phyloP scores from a whole-genome alignment of 2,797 vertebrate genomes.

The Crenichthys baileyi region DNA sequence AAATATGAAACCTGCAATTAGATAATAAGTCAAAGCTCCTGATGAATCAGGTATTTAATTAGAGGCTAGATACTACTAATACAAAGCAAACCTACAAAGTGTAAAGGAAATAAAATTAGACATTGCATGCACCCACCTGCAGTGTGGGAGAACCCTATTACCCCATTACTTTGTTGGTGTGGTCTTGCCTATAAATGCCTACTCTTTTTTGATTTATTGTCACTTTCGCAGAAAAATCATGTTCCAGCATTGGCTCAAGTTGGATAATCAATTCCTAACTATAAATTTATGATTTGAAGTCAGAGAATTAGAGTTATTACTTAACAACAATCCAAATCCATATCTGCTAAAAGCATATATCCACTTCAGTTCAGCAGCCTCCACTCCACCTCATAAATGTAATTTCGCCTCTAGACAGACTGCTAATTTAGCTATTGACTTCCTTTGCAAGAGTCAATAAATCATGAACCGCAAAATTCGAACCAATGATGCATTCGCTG shows the following conservation, averaged over 20 bases:
- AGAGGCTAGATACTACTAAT: conserved; percentile 52
- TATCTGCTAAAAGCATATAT: conserved; percentile 34
- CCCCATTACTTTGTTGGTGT: conserved; percentile 21
- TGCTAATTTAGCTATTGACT: conserved; percentile 80
- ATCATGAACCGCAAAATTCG: conserved; percentile 61
- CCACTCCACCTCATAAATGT: conserved; percentile 68
- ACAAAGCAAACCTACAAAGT: conserved; percentile 33
- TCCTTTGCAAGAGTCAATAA: conserved; percentile 66
- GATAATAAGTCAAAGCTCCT: conserved; percentile 64
- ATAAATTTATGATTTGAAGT: conserved; percentile 34
- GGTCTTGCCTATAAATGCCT: neutral
- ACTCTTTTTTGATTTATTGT: conserved; percentile 10
- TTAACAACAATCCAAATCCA: conserved; percentile 17
- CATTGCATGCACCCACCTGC: conserved; percentile 14
- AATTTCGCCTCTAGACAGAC: conserved; percentile 72
- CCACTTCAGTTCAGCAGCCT: conserved; percentile 44
- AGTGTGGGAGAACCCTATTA: conserved; percentile 8
- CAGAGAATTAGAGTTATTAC: conserved; percentile 22
- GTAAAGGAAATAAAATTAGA: conserved; percentile 13
- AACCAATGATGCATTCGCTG: conserved; percentile 59
- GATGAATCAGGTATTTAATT: conserved; percentile 67
- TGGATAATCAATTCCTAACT: conserved; percentile 15
- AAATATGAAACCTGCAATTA: conserved; percentile 77
- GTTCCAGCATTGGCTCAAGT: neutral
- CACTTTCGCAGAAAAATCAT: conserved; percentile 15